These are phyloP conservation scores for Eupeodes corollae DNA, from an alignment of 1,140 invertebrate genomes.

Conservation along the genomic window DNA sequence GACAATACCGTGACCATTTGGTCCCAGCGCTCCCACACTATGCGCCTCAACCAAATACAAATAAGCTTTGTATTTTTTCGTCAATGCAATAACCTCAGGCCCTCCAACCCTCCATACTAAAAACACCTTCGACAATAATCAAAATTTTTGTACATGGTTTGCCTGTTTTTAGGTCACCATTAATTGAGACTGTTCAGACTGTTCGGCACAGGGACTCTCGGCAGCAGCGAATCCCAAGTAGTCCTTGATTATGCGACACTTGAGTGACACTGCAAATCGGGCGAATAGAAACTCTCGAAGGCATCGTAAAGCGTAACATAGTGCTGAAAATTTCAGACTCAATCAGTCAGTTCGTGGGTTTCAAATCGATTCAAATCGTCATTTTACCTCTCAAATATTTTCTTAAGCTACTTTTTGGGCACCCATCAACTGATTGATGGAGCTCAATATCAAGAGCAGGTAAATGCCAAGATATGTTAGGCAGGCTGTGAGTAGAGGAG, in stretches of 20 bases:
- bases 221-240: slow-evolving; percentile 77
- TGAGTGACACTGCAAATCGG: slow-evolving; percentile 86
- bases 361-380: slow-evolving; percentile 41
- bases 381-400: too few species aligned
- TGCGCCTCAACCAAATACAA: too few species aligned
- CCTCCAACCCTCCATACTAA: slow-evolving; percentile 97
- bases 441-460: slow-evolving; percentile 74
- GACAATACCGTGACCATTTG: slow-evolving; percentile 74
- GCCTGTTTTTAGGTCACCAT: too few species aligned
- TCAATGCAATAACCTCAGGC: too few species aligned
- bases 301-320: too few species aligned
- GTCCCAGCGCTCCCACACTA: slow-evolving; percentile 89
- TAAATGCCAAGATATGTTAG: slow-evolving; percentile 83
- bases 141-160: slow-evolving; percentile 86
- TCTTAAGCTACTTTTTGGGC: slow-evolving; percentile 68
- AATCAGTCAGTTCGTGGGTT: slow-evolving; percentile 7
- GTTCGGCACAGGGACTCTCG: slow-evolving; percentile 58
- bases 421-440: slow-evolving; percentile 70
- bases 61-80: too few species aligned
- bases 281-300: too few species aligned
- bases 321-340: slow-evolving; percentile 79
- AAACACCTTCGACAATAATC: slow-evolving; percentile 91
- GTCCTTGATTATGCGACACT: slow-evolving; percentile 74
- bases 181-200: slow-evolving; percentile 51
- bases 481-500: slow-evolving; percentile 67